Base-by-base conservation (phyloP, 2,888 invertebrate genomes). In the Caenorhabditis virilis region DNA sequence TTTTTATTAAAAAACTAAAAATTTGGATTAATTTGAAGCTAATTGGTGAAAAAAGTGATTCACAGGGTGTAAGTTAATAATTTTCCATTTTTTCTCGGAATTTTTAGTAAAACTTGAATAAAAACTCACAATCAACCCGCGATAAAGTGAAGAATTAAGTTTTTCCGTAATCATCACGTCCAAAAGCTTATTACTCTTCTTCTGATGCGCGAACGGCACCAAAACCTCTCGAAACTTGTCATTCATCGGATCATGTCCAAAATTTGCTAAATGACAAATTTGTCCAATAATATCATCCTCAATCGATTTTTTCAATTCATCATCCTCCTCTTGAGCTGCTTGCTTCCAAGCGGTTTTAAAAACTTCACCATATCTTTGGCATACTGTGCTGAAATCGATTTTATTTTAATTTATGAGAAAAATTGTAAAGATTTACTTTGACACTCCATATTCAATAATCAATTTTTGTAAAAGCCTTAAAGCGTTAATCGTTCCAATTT, bases 301-400 rank as follows among this genome's bases (percentile, higher is more conserved):
- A 2, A 64, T 9, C 36, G 53, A 58, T 47, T 64, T 58, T 20
- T 41, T 47, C 13, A 59, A 15, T 25, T 58, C 64, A 20, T 58
- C 58, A 16, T 47, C 38, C 1, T 36, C 45, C 6, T 64, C 64
- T 11, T 27, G 11, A 13, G 42, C 35, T 0, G 64, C 64, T 0
- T 16, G 38, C 20, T 41, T 41, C 64, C 64, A 64, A 1, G 58
- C 50, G 1, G 42, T 43, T n/a, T 16, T 30, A 36, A 64, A 55
- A 2, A 64, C 58, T 27, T 54, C 51, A 18, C 64, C 64, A 33
- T 64, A 58, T 15, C 51, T 48, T 20, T 58, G 46, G 25, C 64
- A 64, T 22, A 54, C 64, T 0, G 22, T 1, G 9, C 58, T 62
- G 57, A 30, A 62, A 39, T 3, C 2, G 2, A 22, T 4, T 22